These are phyloP conservation scores for Nebria salina DNA, from an alignment of 2,888 invertebrate species.

Conservation along the genomic window DNA sequence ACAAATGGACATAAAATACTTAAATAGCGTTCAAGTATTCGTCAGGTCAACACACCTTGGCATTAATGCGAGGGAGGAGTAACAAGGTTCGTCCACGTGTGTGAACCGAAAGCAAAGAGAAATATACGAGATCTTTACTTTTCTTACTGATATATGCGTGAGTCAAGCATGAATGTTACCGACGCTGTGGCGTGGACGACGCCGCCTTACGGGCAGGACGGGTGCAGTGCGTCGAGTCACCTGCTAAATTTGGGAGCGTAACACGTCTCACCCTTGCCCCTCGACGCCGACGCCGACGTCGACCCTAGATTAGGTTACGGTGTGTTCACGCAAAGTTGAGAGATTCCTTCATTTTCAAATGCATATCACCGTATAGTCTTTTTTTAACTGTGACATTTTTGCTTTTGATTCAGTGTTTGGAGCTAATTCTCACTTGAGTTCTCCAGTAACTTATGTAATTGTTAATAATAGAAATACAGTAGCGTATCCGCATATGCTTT, in stretches of 20 bases:
- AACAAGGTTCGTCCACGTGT: constrained; percentile 2
- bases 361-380: not conserved
- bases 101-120: not conserved
- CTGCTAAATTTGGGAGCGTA: constrained; percentile 39
- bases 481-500: not conserved
- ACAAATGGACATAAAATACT: no score
- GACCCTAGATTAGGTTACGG: constrained; percentile 32
- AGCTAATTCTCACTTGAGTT: not conserved
- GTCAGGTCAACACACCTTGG: constrained; percentile 19
- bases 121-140: not conserved
- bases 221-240: constrained; percentile 31
- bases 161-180: constrained; percentile 14
- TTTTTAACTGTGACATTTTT: not conserved
- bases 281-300: not conserved
- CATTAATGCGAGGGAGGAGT: not conserved
- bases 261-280: constrained; percentile 14
- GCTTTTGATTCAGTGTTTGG: not conserved
- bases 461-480: not conserved
- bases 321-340: not conserved
- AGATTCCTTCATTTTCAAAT: constrained; percentile 13
- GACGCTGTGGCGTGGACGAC: not conserved
- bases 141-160: constrained; percentile 11
- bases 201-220: constrained; percentile 15
- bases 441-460: constrained; percentile 1
- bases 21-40: not conserved